These are phyloP conservation scores for Percopsis transmontana DNA, from an alignment of 2,113 vertebrate species.

Conservation along the genomic window DNA sequence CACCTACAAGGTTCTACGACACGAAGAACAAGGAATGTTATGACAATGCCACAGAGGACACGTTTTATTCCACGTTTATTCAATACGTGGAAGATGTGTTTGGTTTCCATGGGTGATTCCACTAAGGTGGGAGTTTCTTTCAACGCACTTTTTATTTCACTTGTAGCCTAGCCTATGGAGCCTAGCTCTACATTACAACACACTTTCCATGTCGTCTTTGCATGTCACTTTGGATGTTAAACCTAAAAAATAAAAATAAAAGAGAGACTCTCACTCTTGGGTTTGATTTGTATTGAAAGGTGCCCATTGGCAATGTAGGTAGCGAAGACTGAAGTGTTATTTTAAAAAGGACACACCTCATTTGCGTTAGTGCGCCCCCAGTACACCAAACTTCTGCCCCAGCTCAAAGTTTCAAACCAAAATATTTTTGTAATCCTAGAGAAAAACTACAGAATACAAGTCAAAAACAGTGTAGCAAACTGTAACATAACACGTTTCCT, in stretches of 20 bases:
- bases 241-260: neutral
- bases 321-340: too few species aligned
- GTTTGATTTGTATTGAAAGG: neutral
- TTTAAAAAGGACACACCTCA: too few species aligned
- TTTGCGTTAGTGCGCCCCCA: too few species aligned
- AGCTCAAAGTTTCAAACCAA: too few species aligned
- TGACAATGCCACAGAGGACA: constrained; percentile 43
- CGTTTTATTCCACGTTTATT: constrained; percentile 20
- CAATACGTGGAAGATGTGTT: constrained; percentile 31
- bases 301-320: too few species aligned
- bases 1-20: constrained; percentile 88
- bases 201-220: too few species aligned
- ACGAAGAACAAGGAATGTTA: constrained; percentile 80
- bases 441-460: too few species aligned
- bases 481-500: too few species aligned
- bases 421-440: too few species aligned
- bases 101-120: constrained; percentile 43
- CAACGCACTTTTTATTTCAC: constrained; percentile 50
- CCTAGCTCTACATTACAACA: neutral
- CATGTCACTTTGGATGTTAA: neutral
- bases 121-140: constrained; percentile 24
- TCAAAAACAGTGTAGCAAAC: too few species aligned
- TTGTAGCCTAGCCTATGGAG: neutral
- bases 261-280: neutral
- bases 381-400: too few species aligned